Evolutionary conservation across 2,113 vertebrate species (phyloP).

Genomic region (Chaetops frenatus): DNA sequence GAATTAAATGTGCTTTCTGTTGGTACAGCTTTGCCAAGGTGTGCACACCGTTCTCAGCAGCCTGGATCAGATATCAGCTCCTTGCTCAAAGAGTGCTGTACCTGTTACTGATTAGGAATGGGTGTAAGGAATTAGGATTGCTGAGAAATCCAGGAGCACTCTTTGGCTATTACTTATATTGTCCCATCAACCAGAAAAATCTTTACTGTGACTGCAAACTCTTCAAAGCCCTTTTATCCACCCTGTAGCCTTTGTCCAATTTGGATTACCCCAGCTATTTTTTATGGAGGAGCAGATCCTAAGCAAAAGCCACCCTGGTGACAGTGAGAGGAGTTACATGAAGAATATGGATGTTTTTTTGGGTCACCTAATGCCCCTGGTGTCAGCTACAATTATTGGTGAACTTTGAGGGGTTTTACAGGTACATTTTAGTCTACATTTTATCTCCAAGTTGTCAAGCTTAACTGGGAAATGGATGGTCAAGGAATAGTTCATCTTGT

Average conservation of each 20-base stretch:
- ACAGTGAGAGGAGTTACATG: neutral
- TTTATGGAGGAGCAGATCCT: neutral
- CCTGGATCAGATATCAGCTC: neutral
- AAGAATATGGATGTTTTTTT: neutral
- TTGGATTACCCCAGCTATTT: neutral
- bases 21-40: neutral
- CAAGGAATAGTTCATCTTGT: neutral
- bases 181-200: neutral
- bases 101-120: neutral
- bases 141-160: neutral
- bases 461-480: neutral
- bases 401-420: neutral
- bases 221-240: neutral
- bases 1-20: neutral
- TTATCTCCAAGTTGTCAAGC: neutral
- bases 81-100: neutral
- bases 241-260: rapidly evolving
- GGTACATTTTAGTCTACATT: neutral
- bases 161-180: neutral
- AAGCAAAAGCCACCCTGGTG: neutral
- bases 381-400: neutral
- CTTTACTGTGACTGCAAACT: neutral
- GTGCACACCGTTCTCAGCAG: neutral
- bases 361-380: neutral
- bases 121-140: neutral